Percentiles rank a stretch among this genome's conserved stretches.
phyloP scores from a whole-genome alignment of 2,113 vertebrate genomes.

The Leptosomus discolor region DNA sequence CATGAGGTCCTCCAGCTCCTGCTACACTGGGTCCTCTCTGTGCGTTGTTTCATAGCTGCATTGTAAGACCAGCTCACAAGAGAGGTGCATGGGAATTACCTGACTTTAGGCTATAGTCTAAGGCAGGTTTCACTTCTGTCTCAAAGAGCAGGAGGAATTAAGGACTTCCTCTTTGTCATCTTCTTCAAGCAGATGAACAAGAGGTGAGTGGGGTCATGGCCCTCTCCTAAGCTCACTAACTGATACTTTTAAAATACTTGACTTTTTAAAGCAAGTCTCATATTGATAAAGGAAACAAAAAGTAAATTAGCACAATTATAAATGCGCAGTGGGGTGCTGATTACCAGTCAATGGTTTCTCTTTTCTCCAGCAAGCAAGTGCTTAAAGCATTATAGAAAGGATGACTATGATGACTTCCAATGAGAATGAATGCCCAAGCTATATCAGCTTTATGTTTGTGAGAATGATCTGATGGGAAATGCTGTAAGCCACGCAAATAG shows the following conservation, averaged over 20 bases:
- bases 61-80: not conserved
- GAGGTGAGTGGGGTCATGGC: slow-evolving; percentile 1
- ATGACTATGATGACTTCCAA: slow-evolving; percentile 46
- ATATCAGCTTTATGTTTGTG: slow-evolving; percentile 35
- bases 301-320: slow-evolving; percentile 51
- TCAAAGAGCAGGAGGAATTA: not conserved
- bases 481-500: slow-evolving; percentile 15
- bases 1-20: not conserved
- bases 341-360: slow-evolving; percentile 44
- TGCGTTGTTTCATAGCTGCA: fast-evolving
- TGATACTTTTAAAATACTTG: slow-evolving; percentile 43
- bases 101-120: not conserved
- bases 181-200: not conserved
- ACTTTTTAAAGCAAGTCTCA: slow-evolving; percentile 23
- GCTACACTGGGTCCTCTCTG: not conserved
- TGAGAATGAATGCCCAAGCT: slow-evolving; percentile 27
- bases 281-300: slow-evolving; percentile 60
- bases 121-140: not conserved
- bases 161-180: not conserved
- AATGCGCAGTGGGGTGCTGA: slow-evolving; percentile 44
- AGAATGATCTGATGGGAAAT: slow-evolving; percentile 52
- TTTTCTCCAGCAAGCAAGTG: slow-evolving; percentile 32
- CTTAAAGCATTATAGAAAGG: slow-evolving; percentile 34
- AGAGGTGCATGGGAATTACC: not conserved
- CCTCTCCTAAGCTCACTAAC: not conserved